A percentile compares a stretch with the other conserved stretches of the same genome.
These are phyloP conservation scores for Tachysurus vachellii DNA, from an alignment of 2,113 vertebrate genomes.

Conservation along the genomic window DNA sequence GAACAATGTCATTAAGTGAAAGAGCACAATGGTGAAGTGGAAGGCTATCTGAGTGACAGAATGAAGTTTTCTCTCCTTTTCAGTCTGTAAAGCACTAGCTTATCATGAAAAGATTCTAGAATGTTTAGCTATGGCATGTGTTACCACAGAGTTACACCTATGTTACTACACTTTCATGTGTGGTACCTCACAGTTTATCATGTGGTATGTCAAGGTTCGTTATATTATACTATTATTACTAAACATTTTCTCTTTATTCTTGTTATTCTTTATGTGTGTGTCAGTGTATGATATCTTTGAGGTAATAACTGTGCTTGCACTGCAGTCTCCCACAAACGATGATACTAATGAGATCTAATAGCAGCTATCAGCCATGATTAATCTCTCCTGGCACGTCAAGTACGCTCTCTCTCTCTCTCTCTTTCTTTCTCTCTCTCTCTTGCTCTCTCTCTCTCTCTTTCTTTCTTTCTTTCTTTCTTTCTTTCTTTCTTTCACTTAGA, in stretches of 20 bases:
- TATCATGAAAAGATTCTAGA: too few relatives aligned
- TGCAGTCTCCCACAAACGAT: conserved; percentile 73
- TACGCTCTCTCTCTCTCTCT: conserved; percentile 20
- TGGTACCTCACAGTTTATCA: neutral
- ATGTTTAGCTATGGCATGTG: neutral
- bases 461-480: neutral
- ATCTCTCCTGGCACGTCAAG: conserved; percentile 63
- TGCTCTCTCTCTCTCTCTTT: neutral
- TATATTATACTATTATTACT: neutral
- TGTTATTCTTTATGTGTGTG: neutral
- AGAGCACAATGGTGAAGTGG: neutral
- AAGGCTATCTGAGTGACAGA: neutral
- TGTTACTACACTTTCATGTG: neutral
- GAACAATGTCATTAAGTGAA: neutral
- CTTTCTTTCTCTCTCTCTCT: neutral
- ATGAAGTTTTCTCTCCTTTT: neutral
- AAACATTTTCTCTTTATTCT: neutral
- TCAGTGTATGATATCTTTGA: neutral
- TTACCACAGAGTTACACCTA: neutral
- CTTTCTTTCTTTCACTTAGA: conserved; percentile 43
- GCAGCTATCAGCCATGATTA: conserved; percentile 74
- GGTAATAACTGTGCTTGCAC: conserved; percentile 39
- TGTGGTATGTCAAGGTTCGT: neutral
- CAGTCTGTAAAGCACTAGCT: too few relatives aligned
- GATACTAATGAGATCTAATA: conserved; percentile 79